Base-by-base conservation (phyloP, 2,113 vertebrate species). In the Noturus placidus region DNA sequence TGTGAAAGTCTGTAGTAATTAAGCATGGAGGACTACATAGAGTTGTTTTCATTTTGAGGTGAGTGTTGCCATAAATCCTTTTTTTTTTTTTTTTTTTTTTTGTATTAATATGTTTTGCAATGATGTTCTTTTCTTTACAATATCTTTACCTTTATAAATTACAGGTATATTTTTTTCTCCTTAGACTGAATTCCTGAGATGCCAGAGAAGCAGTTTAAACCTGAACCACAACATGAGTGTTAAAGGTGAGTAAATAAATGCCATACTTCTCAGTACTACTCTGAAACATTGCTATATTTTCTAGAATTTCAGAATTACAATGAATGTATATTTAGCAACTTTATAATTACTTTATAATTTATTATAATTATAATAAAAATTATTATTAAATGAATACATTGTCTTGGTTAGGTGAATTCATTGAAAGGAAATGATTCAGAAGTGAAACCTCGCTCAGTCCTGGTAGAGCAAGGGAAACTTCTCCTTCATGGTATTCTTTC, bases 221-320 rank as follows among this genome's bases (percentile, higher is more conserved):
- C 1, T 7, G 19, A 38, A 25, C 8, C 27, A 59, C 50, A 35
- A 14, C 17, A 15, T 14, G 79, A 61, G 20, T 59, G 79, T 59
- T 59, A 38, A 59, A 81, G 33, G 79, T 82, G 11, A 61, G 56
- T 35, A 35, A 80, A 80, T 57, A 19, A 57, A 8, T 33, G 7
- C 19, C 9, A 8, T 35, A 13, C 19, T 20, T 79, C 76, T 78
- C 46, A 78, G 50, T 25, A 15, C 57, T 25, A 13, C 54, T 82
- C 56, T 38, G 10, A 42, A 35, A 92, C 89, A 90, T 90, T 82
- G 88, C 88, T 92, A 91, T 79, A 20, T 56, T 78, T 56, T 82
- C 13, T 50, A 15, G 5, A 77, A n/a, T 15, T 15, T 15, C 1
- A 1, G 27, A 38, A n/a, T 52, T 17, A n/a, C n/a, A 77, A 52